Evolutionary conservation across 2,113 vertebrate genomes (phyloP), one percentile per base, ranked within the genome.

Genomic region (Syrrhaptes paradoxus): DNA sequence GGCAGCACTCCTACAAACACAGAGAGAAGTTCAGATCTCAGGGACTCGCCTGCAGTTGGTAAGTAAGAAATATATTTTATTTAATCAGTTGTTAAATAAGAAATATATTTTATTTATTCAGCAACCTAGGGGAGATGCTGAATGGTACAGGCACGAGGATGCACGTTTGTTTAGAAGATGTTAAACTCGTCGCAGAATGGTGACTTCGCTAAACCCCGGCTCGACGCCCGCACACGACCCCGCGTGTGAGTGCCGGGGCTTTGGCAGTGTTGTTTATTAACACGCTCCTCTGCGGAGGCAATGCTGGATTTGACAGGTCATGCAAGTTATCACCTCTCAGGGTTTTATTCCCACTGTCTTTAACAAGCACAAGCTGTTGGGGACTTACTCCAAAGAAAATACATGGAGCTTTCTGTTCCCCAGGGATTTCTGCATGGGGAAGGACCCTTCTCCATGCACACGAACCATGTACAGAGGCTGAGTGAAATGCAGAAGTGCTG

Each of bases 171-270:
- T 74, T 2, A 28, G 74, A 55, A 67, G 62, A 17, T 48, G 45
- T 29, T 48, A 7, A 79, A 66, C 25, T 26, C 13, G 4, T 34
- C 5, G 2, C 28, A 25, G 2, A 28, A 6, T 1, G 0, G 24
- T 17, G 62, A 17, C 75, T 52, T 17, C 0, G 13, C 59, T 41
- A 4, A n/a, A 9, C 11, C 32, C 4, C 0, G 0, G 46, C 87
- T 63, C 0, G 1, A 61, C 8, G 17, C 25, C n/a, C 2, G 0
- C 4, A 1, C 0, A 10, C 9, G 17, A 36, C 36, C 32, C 32
- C 4, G 41, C 2, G 1, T 9, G 62, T 3, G 9, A 74, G 10
- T 24, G 0, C n/a, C 3, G 78, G 8, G 8, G 51, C 9, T 3
- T 59, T 31, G 65, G 67, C 57, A 9, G 48, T 0, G 76, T 12